Base-by-base conservation (phyloP, 2,888 invertebrate genomes). In the Lysandra bellargus region DNA sequence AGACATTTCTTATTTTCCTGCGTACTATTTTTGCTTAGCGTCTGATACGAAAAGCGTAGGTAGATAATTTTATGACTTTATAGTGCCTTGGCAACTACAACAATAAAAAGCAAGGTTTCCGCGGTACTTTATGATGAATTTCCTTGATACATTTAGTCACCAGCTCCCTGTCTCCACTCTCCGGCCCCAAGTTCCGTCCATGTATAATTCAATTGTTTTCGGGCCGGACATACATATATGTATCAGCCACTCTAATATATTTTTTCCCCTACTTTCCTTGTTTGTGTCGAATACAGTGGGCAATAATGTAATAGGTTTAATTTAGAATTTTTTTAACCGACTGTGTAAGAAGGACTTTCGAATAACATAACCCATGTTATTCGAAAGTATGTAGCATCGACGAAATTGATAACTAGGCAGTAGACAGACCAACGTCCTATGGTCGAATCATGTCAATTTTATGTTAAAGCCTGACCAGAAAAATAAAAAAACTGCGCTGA, bases 151-250 rank as follows among this genome's bases (percentile, higher is more conserved):
- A 61, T n/a, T 23, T n/a, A 23, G 2, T 23, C 61, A 23, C 23
- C 23, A 69, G 9, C 69, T 30, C 64, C 9, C 12, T 23, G 64
- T 64, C 30, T 30, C 33, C 61, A 7, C 30, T 64, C 30, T 30
- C 33, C 61, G 1, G 61, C 23, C 69, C 30, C 33, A 23, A 17
- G 33, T 37, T 69, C 1, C 14, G 30, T 12, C 33, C 33, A 69
- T 69, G 69, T 69, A 17, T 69, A 61, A 69, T 69, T 69, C 69
- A 69, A 37, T 37, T 69, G 37, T 69, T 69, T 69, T 37, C 33
- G 69, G 69, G 1, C 9, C 12, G 64, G 12, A 14, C 30, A 33
- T 69, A 17, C 33, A 69, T 69, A 69, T 33, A 37, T 69, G 33
- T 37, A 69, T 69, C 4, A 37, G 14, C 33, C 69, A 33, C 69